These are phyloP conservation scores for Zoanthus gigantus DNA, from an alignment of 92 coral and sea anemone species.

Conservation along the genomic window DNA sequence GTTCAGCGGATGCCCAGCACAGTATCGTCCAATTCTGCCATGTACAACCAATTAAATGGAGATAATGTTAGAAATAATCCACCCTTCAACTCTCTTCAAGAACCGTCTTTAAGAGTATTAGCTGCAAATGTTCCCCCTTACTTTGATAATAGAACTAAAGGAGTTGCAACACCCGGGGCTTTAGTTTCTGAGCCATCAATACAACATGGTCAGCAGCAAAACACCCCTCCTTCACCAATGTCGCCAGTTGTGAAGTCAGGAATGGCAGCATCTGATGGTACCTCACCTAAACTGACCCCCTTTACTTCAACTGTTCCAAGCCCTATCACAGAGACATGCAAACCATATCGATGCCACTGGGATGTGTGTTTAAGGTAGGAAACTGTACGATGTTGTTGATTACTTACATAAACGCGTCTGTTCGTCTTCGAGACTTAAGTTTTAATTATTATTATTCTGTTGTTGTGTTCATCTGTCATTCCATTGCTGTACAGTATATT, in stretches of 20 bases:
- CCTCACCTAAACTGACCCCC: constrained; percentile 35
- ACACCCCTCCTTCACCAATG: constrained; percentile 43
- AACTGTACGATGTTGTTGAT: background rate
- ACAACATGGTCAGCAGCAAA: constrained; percentile 56
- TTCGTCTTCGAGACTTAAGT: background rate
- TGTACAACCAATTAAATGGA: constrained; percentile 43
- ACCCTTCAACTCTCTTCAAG: constrained; percentile 16
- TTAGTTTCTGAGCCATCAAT: constrained; percentile 60
- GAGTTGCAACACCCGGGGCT: constrained; percentile 70
- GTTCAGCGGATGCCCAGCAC: constrained; percentile 16
- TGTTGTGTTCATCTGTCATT: background rate
- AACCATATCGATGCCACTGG: constrained; percentile 86
- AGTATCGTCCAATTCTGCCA: background rate
- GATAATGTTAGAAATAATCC: constrained; percentile 13
- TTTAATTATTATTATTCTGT: background rate
- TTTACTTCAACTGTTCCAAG: constrained; percentile 26
- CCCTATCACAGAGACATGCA: constrained; percentile 59
- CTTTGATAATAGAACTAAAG: constrained; percentile 71
- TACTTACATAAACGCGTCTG: too few species aligned
- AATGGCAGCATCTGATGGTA: constrained; percentile 2
- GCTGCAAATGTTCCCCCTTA: constrained; percentile 58
- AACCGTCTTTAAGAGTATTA: constrained; percentile 2
- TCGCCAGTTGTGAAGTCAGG: constrained; percentile 49
- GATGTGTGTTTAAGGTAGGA: constrained; percentile 70
- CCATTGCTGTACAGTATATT: background rate